phyloP scores from a whole-genome alignment of 2,113 vertebrate genomes.

The Myocastor coypus region DNA sequence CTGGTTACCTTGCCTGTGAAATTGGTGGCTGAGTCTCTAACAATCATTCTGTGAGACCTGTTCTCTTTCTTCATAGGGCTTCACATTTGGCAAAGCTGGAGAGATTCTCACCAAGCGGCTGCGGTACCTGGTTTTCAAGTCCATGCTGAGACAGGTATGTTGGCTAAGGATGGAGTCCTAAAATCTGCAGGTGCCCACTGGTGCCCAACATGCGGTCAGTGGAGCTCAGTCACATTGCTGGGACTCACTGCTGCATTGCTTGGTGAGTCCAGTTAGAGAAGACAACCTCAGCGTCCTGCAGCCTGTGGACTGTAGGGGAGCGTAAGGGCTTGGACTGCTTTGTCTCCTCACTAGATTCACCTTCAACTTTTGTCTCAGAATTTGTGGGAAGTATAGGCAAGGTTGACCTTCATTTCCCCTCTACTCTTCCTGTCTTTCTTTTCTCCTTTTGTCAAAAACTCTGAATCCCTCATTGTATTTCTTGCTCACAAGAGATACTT shows the following conservation, averaged over 20 bases:
- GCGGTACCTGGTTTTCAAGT: constrained; percentile 92
- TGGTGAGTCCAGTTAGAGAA: no score
- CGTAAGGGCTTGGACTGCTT: background rate
- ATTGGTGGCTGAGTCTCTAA: background rate
- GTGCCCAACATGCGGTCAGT: background rate
- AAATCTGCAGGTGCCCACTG: background rate
- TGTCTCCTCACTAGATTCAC: background rate
- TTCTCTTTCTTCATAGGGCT: constrained; percentile 60
- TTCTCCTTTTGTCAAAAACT: background rate
- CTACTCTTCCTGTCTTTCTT: background rate
- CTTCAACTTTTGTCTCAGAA: background rate
- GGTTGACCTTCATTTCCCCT: background rate
- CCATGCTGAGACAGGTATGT: constrained; percentile 97
- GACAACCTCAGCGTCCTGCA: no score
- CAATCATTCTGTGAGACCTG: background rate
- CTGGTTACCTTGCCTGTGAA: background rate
- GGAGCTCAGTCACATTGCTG: background rate
- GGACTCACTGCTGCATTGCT: rapidly evolving
- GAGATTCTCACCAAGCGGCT: constrained; percentile 94
- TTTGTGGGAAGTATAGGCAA: background rate
- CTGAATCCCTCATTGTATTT: background rate
- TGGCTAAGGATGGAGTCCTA: background rate
- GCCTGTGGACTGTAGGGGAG: background rate
- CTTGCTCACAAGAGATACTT: background rate
- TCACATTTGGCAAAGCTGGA: constrained; percentile 54